These are phyloP conservation scores for Dipus sagitta DNA, from an alignment of 2,797 vertebrate genomes.

Conservation along the genomic window DNA sequence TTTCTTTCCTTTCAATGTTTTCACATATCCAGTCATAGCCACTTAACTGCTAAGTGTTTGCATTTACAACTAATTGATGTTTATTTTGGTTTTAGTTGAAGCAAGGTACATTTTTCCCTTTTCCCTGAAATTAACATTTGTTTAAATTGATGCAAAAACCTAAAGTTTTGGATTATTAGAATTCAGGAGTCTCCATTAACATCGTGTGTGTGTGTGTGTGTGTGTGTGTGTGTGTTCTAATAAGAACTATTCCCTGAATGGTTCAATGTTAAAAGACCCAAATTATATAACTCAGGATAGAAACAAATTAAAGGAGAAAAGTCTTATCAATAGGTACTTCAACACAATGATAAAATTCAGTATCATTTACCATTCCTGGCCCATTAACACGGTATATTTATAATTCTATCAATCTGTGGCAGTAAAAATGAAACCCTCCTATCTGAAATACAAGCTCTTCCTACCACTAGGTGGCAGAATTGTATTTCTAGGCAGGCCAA, in stretches of 20 bases:
- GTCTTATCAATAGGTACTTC: background rate
- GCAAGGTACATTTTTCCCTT: background rate
- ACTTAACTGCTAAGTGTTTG: slow-evolving; percentile 34
- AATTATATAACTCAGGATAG: background rate
- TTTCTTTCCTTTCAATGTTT: slow-evolving; percentile 5
- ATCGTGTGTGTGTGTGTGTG: background rate
- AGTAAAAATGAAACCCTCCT: background rate
- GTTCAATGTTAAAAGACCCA: background rate
- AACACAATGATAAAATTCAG: background rate
- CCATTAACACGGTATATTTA: slow-evolving; percentile 24
- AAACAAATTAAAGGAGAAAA: background rate
- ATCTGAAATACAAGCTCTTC: slow-evolving; percentile 18
- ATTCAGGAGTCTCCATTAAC: slow-evolving; percentile 7
- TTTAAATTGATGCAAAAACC: slow-evolving; percentile 33
- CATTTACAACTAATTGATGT: slow-evolving; percentile 41
- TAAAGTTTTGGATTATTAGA: slow-evolving; percentile 6
- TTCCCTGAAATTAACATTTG: slow-evolving; percentile 49
- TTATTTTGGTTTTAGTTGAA: slow-evolving; percentile 17
- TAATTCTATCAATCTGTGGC: slow-evolving; percentile 11
- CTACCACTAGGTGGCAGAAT: slow-evolving; percentile 70
- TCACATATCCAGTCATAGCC: background rate
- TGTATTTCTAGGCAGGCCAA: slow-evolving; percentile 41
- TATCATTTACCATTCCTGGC: background rate
- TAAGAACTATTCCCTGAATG: background rate
- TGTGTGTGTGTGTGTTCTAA: background rate